Percentiles rank a stretch among this genome's conserved stretches.
phyloP scores from a whole-genome alignment of 2,113 vertebrate genomes.

The Rhinogobius similis region DNA sequence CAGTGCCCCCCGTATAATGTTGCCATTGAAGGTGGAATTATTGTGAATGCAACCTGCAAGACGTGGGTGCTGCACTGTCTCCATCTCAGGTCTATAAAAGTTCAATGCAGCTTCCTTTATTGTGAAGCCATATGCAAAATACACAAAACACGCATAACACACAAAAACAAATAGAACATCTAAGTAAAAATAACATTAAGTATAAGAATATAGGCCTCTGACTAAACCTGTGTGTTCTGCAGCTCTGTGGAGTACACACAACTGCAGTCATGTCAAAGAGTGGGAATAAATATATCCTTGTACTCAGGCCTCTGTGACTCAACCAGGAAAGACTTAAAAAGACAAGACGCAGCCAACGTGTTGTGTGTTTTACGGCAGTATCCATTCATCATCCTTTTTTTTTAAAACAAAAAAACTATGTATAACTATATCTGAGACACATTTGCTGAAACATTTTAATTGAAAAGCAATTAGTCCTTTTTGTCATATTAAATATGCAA shows the following conservation, averaged over 20 bases:
- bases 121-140: not conserved
- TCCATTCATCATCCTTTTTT: not conserved
- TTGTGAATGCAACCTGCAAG: not conserved
- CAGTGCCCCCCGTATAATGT: not conserved
- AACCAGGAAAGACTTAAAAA: not conserved
- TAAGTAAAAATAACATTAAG: not conserved
- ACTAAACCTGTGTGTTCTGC: not conserved
- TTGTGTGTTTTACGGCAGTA: not conserved
- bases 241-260: not conserved
- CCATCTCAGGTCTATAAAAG: not conserved
- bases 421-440: too few species aligned
- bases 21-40: not conserved
- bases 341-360: not conserved
- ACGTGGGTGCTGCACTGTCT: not conserved
- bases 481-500: too few species aligned
- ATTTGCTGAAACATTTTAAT: not conserved
- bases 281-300: not conserved
- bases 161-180: not conserved
- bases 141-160: not conserved
- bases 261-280: constrained; percentile 1
- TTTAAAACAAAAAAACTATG: too few species aligned
- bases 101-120: not conserved
- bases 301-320: not conserved
- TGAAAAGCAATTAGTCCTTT: too few species aligned
- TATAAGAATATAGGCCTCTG: not conserved